Percentiles rank a stretch among this genome's conserved stretches.
Conservation (phyloP, 1,140 invertebrate genomes). For the Drosophila takahashii region DNA sequence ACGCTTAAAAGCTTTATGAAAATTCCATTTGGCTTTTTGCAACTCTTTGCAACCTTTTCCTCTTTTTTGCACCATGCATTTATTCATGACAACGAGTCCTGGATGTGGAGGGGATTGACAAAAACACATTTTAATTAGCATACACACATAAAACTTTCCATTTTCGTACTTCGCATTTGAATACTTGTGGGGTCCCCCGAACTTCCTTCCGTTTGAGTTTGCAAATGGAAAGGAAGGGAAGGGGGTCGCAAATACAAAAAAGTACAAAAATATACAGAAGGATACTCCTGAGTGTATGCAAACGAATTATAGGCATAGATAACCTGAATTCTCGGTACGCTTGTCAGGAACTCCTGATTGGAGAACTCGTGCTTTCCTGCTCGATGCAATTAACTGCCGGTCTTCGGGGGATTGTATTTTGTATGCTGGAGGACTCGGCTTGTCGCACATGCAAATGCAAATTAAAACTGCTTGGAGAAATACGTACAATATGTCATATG, state of each 20-base stretch:
- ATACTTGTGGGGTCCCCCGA: constrained; percentile 21
- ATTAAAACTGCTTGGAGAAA: constrained; percentile 39
- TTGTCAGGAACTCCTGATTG: constrained; percentile 12
- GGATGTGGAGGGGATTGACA: constrained; percentile 31
- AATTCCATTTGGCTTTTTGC: constrained; percentile 54
- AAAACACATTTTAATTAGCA: constrained; percentile 54
- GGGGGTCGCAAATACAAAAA: not conserved
- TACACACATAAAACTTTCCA: constrained; percentile 43
- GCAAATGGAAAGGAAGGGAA: not conserved
- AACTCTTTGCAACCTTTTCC: constrained; percentile 34
- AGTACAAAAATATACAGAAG: constrained; percentile 5
- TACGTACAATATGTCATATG: constrained; percentile 38
- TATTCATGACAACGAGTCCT: constrained; percentile 42
- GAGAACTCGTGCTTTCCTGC: constrained; percentile 25
- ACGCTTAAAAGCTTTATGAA: constrained; percentile 50
- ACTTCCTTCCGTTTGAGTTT: constrained; percentile 8
- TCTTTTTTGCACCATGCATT: constrained; percentile 33
- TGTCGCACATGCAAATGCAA: constrained; percentile 38
- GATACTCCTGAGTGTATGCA: constrained; percentile 3
- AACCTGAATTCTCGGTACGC: constrained; percentile 22
- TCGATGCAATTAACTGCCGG: constrained; percentile 41
- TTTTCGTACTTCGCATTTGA: constrained; percentile 31
- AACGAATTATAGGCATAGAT: constrained; percentile 29
- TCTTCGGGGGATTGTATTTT: constrained; percentile 8
- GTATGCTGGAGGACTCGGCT: constrained; percentile 5